These are phyloP conservation scores for Uloborus diversus DNA, from an alignment of 1,140 invertebrate genomes.

Conservation along the genomic window DNA sequence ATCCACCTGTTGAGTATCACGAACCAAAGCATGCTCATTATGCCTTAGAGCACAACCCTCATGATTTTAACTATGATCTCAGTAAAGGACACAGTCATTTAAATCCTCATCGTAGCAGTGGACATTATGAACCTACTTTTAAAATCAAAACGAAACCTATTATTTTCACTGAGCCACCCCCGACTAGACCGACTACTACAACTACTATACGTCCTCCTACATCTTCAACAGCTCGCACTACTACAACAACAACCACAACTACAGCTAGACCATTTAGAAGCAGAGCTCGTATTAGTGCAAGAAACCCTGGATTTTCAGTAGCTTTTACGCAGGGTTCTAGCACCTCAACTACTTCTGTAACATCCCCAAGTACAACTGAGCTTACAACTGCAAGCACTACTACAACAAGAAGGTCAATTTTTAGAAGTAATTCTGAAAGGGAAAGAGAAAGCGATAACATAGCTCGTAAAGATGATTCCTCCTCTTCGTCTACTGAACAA, in stretches of 20 bases:
- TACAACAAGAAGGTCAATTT: constrained; percentile 29
- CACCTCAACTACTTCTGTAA: constrained; percentile 20
- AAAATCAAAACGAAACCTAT: constrained; percentile 44
- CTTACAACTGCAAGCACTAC: constrained; percentile 12
- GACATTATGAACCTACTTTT: constrained; percentile 46
- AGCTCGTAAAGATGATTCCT: constrained; percentile 7
- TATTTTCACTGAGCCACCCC: constrained; percentile 42
- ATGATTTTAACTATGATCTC: constrained; percentile 21
- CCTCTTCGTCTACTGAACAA: not conserved
- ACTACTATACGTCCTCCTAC: constrained; percentile 16
- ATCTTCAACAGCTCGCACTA: not conserved
- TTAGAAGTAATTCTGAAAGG: constrained; percentile 25
- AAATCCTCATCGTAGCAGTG: constrained; percentile 42
- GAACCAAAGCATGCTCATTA: constrained; percentile 10
- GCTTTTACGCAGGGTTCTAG: constrained; percentile 35
- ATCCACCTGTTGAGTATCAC: not conserved
- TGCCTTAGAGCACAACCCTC: constrained; percentile 1
- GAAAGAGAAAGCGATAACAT: constrained; percentile 23
- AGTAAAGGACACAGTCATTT: constrained; percentile 26
- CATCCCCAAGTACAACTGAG: not conserved
- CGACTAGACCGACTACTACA: constrained; percentile 20
- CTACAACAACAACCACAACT: constrained; percentile 26
- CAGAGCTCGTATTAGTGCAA: constrained; percentile 20
- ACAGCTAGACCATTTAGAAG: constrained; percentile 1
- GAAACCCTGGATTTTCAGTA: constrained; percentile 37